Conservation (phyloP, 2,113 vertebrate genomes). For the Etheostoma spectabile region DNA sequence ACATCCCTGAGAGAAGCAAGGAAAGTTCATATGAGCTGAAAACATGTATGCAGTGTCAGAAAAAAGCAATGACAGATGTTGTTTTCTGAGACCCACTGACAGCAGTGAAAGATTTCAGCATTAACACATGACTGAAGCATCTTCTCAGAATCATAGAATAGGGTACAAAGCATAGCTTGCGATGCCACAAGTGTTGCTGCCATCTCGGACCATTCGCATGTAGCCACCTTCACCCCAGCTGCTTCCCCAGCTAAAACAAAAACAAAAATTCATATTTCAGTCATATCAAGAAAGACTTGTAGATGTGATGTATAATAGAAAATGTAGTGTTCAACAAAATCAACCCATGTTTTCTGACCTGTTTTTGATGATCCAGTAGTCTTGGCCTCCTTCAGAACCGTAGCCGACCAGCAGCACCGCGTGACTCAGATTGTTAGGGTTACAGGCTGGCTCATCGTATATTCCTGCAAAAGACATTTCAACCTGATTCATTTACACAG, state of each 20-base stretch:
- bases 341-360: slow-evolving; percentile 68
- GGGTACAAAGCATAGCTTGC: slow-evolving; percentile 85
- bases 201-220: slow-evolving; percentile 81
- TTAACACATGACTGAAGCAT: not conserved
- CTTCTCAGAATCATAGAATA: slow-evolving; percentile 68
- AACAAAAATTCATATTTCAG: not conserved
- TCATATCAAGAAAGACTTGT: not conserved
- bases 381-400: slow-evolving; percentile 79
- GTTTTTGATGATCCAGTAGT: slow-evolving; percentile 88
- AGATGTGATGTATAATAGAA: not conserved
- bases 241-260: slow-evolving; percentile 79
- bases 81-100: not conserved
- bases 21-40: not conserved
- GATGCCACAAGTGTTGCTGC: slow-evolving; percentile 82
- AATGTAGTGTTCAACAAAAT: not conserved
- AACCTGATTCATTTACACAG: not conserved
- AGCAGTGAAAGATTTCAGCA: not conserved
- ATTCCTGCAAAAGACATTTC: slow-evolving; percentile 73
- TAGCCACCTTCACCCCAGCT: slow-evolving; percentile 85
- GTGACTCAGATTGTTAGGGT: slow-evolving; percentile 81
- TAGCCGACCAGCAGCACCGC: slow-evolving; percentile 85
- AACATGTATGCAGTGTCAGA: slow-evolving; percentile 6
- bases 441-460: slow-evolving; percentile 82
- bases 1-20: slow-evolving; percentile 52
- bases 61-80: not conserved